Conservation (phyloP, 2,113 vertebrate species). For the Tamias sibiricus region DNA sequence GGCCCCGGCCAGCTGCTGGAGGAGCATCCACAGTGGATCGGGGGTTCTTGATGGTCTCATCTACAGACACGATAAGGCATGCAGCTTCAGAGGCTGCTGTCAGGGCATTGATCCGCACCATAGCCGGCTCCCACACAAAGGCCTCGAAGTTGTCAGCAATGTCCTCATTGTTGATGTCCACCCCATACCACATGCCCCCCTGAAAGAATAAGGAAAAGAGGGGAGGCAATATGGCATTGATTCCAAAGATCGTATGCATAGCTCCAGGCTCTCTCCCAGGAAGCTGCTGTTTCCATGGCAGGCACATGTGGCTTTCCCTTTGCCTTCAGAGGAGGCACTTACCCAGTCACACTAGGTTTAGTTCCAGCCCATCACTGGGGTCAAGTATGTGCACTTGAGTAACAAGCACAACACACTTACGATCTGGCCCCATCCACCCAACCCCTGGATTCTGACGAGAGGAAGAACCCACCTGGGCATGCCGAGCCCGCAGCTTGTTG, state of each 20-base stretch:
- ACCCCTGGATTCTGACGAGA: background rate
- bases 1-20: slow-evolving; percentile 84
- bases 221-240: background rate
- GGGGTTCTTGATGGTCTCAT: slow-evolving; percentile 98
- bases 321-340: background rate
- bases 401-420: background rate
- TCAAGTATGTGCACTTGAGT: background rate
- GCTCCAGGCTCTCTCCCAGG: background rate
- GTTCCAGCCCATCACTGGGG: background rate
- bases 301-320: background rate
- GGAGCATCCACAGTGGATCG: slow-evolving; percentile 89
- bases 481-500: slow-evolving; percentile 97
- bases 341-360: background rate
- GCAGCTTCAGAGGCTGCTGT: slow-evolving; percentile 96
- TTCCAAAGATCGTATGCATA: background rate
- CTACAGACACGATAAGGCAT: slow-evolving; percentile 96
- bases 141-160: slow-evolving; percentile 95
- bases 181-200: slow-evolving; percentile 96
- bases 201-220: slow-evolving; percentile 68
- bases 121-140: slow-evolving; percentile 96
- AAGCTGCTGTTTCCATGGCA: background rate
- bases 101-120: slow-evolving; percentile 96
- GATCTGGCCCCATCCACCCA: background rate
- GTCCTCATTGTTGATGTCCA: slow-evolving; percentile 97
- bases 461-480: slow-evolving; percentile 92